Evolutionary conservation across 2,888 invertebrate species (phyloP), one percentile per base, ranked within the genome.

Genomic region (Standfussiana lucernea): DNA sequence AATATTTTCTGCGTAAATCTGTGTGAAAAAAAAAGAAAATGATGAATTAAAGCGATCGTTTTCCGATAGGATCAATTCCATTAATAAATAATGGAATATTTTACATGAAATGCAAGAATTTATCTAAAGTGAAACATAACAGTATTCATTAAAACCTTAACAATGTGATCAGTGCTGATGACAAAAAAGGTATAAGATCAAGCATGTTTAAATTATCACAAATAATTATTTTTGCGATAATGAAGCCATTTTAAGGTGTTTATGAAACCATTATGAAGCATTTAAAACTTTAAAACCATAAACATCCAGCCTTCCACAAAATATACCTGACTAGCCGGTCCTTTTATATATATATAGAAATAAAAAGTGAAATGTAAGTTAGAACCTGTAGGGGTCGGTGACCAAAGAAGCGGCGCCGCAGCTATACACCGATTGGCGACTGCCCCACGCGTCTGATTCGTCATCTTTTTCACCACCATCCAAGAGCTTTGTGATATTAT

Each of bases 341-440:
- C 89, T 83, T 84, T 79, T 82, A 80, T 83, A 86, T 88, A 84
- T 82, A 80, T 83, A 86, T 88, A 84, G 85, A 91, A 93, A 93
- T 93, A 94, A 95, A 95, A 96, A 96, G 95, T 95, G 95, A 96
- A 96, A 95, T 92, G 94, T 96, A 95, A 94, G 96, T 95, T 92
- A 91, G 93, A 95, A 96, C 96, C 95, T 95, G 96, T 62, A 79
- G 94, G 91, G 96, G 96, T 96, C 96, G 94, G 92, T 95, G 96
- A 96, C 96, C 96, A 95, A 92, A 91, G 83, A 79, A 81, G 80
- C 83, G 83, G 77, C 83, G 84, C 80, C 82, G 82, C 89, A 88
- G 86, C 88, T 91, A 91, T 90, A 87, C 89, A 85, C 86, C 90
- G 90, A 89, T 92, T 92, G 93, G 93, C 93, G 92, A 93, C 92